Evolutionary conservation across 2,113 vertebrate genomes (phyloP).

Genomic region (Myodes glareolus): DNA sequence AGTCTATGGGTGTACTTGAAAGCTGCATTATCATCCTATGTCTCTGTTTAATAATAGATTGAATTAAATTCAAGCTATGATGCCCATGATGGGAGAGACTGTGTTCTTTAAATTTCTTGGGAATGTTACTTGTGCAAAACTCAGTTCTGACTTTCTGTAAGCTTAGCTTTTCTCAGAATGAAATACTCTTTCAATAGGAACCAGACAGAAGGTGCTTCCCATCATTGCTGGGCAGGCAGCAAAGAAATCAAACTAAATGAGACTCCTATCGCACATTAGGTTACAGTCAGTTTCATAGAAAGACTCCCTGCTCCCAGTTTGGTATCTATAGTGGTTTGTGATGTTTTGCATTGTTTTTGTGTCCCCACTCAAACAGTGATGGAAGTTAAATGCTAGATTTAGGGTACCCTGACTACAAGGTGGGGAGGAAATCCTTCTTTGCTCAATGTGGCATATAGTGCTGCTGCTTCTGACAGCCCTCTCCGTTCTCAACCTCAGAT

Average conservation of each 20-base stretch:
- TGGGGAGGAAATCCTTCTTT: background rate
- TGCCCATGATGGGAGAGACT: conserved; percentile 29
- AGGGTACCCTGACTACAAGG: background rate
- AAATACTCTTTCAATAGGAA: background rate
- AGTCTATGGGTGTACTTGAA: conserved; percentile 5
- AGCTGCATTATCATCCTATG: background rate
- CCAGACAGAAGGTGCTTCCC: background rate
- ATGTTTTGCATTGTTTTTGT: background rate
- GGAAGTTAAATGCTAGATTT: background rate
- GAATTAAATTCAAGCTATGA: conserved; percentile 56
- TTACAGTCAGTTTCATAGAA: background rate
- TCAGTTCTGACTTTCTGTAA: background rate
- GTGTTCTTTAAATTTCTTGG: background rate
- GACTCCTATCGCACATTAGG: background rate
- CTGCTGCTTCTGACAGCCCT: background rate
- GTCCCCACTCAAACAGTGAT: background rate
- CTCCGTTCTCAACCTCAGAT: background rate
- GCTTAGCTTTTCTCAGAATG: conserved; percentile 23
- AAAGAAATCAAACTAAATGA: conserved; percentile 37
- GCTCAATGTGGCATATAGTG: background rate
- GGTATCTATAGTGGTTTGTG: background rate
- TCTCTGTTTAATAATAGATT: background rate
- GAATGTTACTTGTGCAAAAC: conserved; percentile 12
- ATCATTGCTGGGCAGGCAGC: background rate
- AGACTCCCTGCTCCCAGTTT: background rate